Base-by-base conservation (phyloP, 2,797 vertebrate genomes). In the Pipistrellus kuhlii region DNA sequence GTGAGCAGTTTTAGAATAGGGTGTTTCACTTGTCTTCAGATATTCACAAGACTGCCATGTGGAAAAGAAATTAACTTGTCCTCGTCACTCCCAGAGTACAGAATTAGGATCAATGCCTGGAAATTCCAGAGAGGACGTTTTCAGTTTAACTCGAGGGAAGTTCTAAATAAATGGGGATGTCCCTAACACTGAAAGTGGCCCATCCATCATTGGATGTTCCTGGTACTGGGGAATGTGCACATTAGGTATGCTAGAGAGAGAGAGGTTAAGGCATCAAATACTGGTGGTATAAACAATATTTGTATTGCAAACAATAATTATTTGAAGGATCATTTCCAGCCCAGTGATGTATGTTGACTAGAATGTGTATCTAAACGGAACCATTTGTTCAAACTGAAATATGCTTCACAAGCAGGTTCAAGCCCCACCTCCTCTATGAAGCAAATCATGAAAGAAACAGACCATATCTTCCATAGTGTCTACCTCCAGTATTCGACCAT, bases 11-110 rank as follows among this genome's bases (percentile, higher is more conserved):
- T 95, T 73, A 88, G 21, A 93, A 75, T 38, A 66, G 25, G 3
- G 77, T 69, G 59, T 51, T 72, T 57, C 62, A 20, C 41, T 83
- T 69, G 25, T 88, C 89, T 93, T 95, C 68, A 88, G 95, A 90
- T 64, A 35, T 25, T 75, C 17, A 48, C 27, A 57, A 88, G 15
- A 18, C 20, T 64, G 64, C 9, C 80, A 71, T 2, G 6, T 41
- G 55, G 59, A 86, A 87, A 85, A 87, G 4, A 86, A 82, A 73
- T 69, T 66, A 38, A 7, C 38, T 91, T 66, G 8, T 89, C 71
- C 81, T 51, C 86, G 32, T 80, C 59, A 77, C 53, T 95, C n/a
- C n/a, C 30, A 75, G 46, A 80, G 48, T 38, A 73, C 32, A 80
- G 27, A 83, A 75, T 85, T 76, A 89, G 68, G 38, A 66, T 41